Evolutionary conservation across 2,113 vertebrate species (phyloP).

Genomic region (Natator depressus): DNA sequence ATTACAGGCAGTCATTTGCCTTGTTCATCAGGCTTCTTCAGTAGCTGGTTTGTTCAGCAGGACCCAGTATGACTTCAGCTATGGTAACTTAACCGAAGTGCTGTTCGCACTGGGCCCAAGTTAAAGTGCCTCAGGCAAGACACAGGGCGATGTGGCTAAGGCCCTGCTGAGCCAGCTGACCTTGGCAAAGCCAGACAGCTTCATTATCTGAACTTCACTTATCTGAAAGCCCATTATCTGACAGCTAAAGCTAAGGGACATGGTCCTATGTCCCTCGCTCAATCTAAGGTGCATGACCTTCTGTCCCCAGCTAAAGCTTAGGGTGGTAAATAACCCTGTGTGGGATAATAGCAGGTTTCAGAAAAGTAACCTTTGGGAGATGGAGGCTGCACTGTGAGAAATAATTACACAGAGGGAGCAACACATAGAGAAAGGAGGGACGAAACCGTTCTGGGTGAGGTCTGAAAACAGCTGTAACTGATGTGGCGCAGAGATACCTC

Average conservation of each 20-base stretch:
- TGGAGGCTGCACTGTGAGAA: neutral
- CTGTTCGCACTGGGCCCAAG: neutral
- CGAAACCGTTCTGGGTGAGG: neutral
- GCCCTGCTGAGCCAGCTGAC: slow-evolving; percentile 53
- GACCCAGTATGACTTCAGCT: neutral
- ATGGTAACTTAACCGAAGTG: neutral
- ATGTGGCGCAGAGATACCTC: neutral
- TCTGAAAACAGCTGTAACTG: neutral
- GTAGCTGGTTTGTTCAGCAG: neutral
- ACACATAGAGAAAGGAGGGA: neutral
- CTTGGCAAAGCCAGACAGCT: slow-evolving; percentile 2
- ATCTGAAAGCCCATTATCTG: slow-evolving; percentile 52
- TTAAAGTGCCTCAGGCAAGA: neutral
- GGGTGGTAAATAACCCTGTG: neutral
- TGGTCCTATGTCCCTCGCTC: neutral
- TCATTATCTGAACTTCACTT: slow-evolving; percentile 58
- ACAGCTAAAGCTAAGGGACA: neutral
- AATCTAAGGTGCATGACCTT: neutral
- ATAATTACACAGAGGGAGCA: neutral
- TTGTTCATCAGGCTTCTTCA: neutral
- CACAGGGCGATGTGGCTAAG: slow-evolving; percentile 13
- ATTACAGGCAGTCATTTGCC: neutral
- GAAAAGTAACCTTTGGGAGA: neutral
- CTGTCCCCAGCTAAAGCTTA: accelerated
- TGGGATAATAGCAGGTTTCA: neutral